A percentile compares a stretch with the other conserved stretches of the same genome.
Conservation (phyloP, 2,113 vertebrate species). For the Hystrix cristata region DNA sequence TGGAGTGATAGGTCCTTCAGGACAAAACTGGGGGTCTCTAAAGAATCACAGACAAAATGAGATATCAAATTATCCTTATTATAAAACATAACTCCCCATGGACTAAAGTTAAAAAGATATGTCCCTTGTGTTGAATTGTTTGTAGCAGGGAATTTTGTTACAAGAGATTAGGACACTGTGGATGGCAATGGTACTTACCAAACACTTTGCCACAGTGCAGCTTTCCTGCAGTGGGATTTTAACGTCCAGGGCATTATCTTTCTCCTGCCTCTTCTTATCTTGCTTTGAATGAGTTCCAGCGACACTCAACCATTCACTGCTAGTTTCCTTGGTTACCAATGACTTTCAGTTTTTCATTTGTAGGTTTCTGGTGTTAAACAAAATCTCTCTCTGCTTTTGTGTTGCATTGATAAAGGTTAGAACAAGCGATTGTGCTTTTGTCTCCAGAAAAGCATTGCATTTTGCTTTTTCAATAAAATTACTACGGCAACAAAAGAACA, state of each 20-base stretch:
- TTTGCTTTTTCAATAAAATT: slow-evolving; percentile 77
- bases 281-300: slow-evolving; percentile 77
- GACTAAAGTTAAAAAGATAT: not conserved
- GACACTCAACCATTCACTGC: slow-evolving; percentile 62
- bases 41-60: slow-evolving; percentile 48
- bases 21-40: not conserved
- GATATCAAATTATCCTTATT: slow-evolving; percentile 44
- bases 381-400: slow-evolving; percentile 75
- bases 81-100: slow-evolving; percentile 21
- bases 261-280: slow-evolving; percentile 64
- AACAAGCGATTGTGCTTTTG: slow-evolving; percentile 73
- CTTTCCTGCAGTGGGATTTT: slow-evolving; percentile 58
- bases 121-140: slow-evolving; percentile 3
- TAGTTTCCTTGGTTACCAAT: slow-evolving; percentile 88
- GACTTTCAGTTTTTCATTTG: slow-evolving; percentile 84
- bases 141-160: slow-evolving; percentile 33
- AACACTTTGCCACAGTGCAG: not conserved
- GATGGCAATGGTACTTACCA: not conserved
- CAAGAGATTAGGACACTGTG: slow-evolving; percentile 28
- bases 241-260: slow-evolving; percentile 46
- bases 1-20: not conserved
- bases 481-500: slow-evolving; percentile 60
- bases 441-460: slow-evolving; percentile 64
- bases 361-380: slow-evolving; percentile 82
- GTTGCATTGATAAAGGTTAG: slow-evolving; percentile 78